Evolutionary conservation across 2,888 invertebrate genomes (phyloP), one percentile per base, ranked within the genome.

Genomic region (Lasioglossum villosulum): DNA sequence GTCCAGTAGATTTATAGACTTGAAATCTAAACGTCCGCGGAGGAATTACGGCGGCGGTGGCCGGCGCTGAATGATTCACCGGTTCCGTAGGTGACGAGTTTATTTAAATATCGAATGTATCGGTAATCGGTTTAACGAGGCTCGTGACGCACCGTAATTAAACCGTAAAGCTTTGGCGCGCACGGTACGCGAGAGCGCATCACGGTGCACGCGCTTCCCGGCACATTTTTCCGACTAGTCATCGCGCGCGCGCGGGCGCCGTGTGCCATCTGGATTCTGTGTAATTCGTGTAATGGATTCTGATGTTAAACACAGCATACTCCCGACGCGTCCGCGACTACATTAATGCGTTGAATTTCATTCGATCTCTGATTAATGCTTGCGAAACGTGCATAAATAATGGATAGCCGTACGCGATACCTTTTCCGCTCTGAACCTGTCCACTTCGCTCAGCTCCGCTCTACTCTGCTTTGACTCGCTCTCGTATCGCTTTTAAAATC

Each of bases 41-140:
- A 16, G 30, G 63, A 30, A 63, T 63, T 0, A 2, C 63, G 63
- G 6, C 16, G 12, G 16, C 59, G 59, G 30, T 30, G 2, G 30
- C 0, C 63, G 16, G 30, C 30, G 30, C 14, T 19, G 30, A 30
- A 63, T 30, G 63, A 63, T 86, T 90, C 83, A 73, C 78, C 52
- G 70, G 59, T 37, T 68, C 34, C 83, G 80, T 66, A 78, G 76
- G 82, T 34, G 34, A 72, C 75, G 73, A 88, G 86, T 85, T 90
- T 90, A 90, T 90, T 88, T 88, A 90, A 89, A 90, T 89, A 90
- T 90, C 82, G 78, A 52, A 88, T 84, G 84, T 83, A 84, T 83
- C 77, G 77, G 87, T 88, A 88, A 90, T 89, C 84, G 84, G 87
- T 89, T 90, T 90, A 90, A 90, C 91, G 91, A 90, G 82, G 75